Evolutionary conservation across 2,113 vertebrate genomes (phyloP), one percentile per base, ranked within the genome.

Genomic region (Sturnira hondurensis): DNA sequence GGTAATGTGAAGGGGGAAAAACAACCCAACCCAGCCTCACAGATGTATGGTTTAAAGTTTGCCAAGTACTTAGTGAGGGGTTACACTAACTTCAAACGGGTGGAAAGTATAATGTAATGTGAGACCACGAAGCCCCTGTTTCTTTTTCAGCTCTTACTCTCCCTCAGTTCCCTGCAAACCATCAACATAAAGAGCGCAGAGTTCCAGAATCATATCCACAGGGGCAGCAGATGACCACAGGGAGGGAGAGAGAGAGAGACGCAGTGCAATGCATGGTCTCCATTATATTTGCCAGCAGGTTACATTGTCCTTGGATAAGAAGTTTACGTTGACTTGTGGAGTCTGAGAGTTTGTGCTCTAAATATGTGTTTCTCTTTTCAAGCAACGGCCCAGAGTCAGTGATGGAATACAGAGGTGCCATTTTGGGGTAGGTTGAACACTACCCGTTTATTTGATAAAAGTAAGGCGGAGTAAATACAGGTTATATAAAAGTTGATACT

Each of bases 11-110:
- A 84, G 41, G 47, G 26, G 58, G 58, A 31, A 5, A 43, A 54
- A 70, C 45, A 36, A 22, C 15, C 20, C 24, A 26, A 73, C 71
- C 67, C 61, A 70, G 82, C 67, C 78, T 80, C 92, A 45, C 96
- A 97, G 94, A 97, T 80, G 96, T 50, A 50, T 41, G 74, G 65
- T 85, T 94, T 93, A 45, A 83, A 94, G 93, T 93, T 95, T 96
- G 95, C 94, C 96, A 96, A 97, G 95, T 91, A 45, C 91, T 94
- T 86, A 52, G 91, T 26, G 33, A 86, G 93, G 93, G 85, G 92
- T 95, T 80, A 11, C 4, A 36, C 82, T n/a, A 22, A 85, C 96
- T 97, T 98, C 96, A 96, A 94, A 97, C 0, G 22, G 38, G 26
- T 97, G 92, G 91, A 91, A 94, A 92, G 93, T 74, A 38, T 31